Evolutionary conservation across 2,113 vertebrate genomes (phyloP).

Genomic region (Phoenicopterus ruber): DNA sequence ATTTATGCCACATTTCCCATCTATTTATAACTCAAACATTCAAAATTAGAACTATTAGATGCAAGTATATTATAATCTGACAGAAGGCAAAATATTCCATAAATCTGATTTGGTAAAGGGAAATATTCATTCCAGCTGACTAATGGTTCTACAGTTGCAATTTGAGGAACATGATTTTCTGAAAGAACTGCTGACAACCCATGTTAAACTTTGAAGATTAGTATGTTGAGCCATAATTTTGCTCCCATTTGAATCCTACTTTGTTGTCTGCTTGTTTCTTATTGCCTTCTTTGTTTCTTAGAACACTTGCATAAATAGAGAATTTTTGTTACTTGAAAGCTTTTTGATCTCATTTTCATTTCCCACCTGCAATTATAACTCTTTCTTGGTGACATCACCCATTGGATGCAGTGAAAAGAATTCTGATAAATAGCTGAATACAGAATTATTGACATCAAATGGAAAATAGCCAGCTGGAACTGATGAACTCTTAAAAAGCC

Average conservation of each 20-base stretch:
- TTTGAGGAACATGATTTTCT: slow-evolving; percentile 22
- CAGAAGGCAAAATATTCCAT: slow-evolving; percentile 33
- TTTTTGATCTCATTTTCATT: slow-evolving; percentile 39
- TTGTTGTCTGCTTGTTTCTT: slow-evolving; percentile 2
- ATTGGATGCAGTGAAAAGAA: background rate
- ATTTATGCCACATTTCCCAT: slow-evolving; percentile 8
- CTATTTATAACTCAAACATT: slow-evolving; percentile 46
- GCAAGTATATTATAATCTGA: slow-evolving; percentile 39
- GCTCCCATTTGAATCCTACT: background rate
- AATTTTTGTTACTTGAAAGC: slow-evolving; percentile 38
- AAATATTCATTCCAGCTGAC: slow-evolving; percentile 22
- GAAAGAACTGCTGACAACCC: slow-evolving; percentile 2
- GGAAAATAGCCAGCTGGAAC: slow-evolving; percentile 39
- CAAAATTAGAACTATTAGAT: slow-evolving; percentile 38
- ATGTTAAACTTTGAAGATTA: slow-evolving; percentile 27
- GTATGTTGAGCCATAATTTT: slow-evolving; percentile 20
- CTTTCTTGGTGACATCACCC: slow-evolving; percentile 8
- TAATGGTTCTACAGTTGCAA: background rate
- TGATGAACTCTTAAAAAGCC: background rate
- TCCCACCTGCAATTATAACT: slow-evolving; percentile 22
- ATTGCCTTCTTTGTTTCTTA: background rate
- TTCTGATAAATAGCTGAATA: slow-evolving; percentile 12
- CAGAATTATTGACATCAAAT: slow-evolving; percentile 21
- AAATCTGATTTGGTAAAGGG: slow-evolving; percentile 29
- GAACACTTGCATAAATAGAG: slow-evolving; percentile 22